Conservation (phyloP, 2,113 vertebrate genomes). For the Glaucomys volans region DNA sequence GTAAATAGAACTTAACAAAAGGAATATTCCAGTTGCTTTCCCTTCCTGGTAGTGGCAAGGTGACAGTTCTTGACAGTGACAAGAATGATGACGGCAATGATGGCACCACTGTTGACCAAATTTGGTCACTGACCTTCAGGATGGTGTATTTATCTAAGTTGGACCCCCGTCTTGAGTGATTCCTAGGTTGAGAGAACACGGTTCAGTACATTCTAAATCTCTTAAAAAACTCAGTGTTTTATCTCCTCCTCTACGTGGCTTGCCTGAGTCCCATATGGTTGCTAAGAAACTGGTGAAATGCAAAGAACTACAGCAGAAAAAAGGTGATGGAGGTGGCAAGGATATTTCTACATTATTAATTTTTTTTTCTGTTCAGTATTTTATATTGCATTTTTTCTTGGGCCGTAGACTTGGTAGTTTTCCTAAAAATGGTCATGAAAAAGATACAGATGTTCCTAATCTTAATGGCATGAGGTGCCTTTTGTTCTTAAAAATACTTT, state of each 20-base stretch:
- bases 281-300: conserved; percentile 73
- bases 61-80: conserved; percentile 94
- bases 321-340: background rate
- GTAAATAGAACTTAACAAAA: conserved; percentile 87
- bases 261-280: conserved; percentile 40
- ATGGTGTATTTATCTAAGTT: conserved; percentile 84
- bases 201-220: conserved; percentile 15
- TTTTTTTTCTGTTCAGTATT: background rate
- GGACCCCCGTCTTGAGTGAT: conserved; percentile 82
- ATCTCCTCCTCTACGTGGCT: background rate
- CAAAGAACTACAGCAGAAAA: background rate
- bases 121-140: conserved; percentile 93
- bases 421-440: conserved; percentile 57
- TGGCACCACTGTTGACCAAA: conserved; percentile 93
- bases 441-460: conserved; percentile 59
- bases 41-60: conserved; percentile 93
- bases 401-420: conserved; percentile 33
- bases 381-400: conserved; percentile 26
- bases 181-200: conserved; percentile 73
- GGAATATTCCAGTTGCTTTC: conserved; percentile 88
- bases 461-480: background rate
- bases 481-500: conserved; percentile 57
- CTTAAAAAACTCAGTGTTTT: background rate
- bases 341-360: conserved; percentile 52
- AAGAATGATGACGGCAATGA: conserved; percentile 89